Conservation (phyloP, 2,888 invertebrate genomes). For the Meganola albula region DNA sequence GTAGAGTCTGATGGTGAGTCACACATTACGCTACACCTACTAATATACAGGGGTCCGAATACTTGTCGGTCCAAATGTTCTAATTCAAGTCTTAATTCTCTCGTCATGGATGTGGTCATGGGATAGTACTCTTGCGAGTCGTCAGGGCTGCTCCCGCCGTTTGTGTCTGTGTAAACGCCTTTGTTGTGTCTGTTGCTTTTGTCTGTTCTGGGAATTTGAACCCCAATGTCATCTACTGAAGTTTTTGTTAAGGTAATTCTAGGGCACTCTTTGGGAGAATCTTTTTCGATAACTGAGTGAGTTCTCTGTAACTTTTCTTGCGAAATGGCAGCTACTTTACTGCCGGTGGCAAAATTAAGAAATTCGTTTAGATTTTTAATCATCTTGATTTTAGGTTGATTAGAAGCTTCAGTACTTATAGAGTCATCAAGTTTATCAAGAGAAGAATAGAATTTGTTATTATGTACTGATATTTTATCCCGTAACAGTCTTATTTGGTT, state of each 20-base stretch:
- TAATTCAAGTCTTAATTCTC: conserved; percentile 87
- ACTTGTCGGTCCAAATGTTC: conserved; percentile 91
- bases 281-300: conserved; percentile 52
- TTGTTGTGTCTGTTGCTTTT: conserved; percentile 44
- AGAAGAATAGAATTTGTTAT: conserved; percentile 75
- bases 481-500: conserved; percentile 61
- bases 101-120: conserved; percentile 91
- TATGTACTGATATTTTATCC: conserved; percentile 66
- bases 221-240: conserved; percentile 49
- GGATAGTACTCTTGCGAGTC: conserved; percentile 91
- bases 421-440: conserved; percentile 75
- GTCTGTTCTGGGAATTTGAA: conserved; percentile 40
- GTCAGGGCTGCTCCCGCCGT: conserved; percentile 84
- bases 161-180: conserved; percentile 48
- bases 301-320: conserved; percentile 56
- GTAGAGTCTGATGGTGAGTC: conserved; percentile 67
- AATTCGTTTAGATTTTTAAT: conserved; percentile 92
- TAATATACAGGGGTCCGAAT: conserved; percentile 79
- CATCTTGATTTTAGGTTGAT: conserved; percentile 63
- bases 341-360: conserved; percentile 84
- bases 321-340: conserved; percentile 55
- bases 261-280: conserved; percentile 48
- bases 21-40: conserved; percentile 54
- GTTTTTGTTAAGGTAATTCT: conserved; percentile 59
- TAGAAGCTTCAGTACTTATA: conserved; percentile 48